Base-by-base conservation (phyloP, 2,797 vertebrate genomes). In the Periophthalmus magnuspinnatus region DNA sequence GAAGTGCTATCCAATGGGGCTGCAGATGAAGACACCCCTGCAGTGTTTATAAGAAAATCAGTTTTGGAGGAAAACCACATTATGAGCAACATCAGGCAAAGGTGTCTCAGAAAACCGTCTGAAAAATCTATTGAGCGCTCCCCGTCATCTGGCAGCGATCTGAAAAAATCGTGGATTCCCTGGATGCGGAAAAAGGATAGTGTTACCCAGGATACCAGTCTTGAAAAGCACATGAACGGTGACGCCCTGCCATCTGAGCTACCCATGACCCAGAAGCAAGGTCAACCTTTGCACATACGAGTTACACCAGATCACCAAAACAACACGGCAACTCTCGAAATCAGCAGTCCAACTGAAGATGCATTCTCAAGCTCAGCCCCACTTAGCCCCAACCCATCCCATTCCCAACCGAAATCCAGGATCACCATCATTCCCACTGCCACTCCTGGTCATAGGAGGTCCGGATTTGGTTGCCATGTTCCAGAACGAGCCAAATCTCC, bases 21-120 rank as follows among this genome's bases (percentile, higher is more conserved):
- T 6, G 85, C 84, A 38, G 98, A 99, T 75, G 96, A 98, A 72
- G 96, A 99, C 55, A 97, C 95, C 0, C 95, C 97, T 1, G 96
- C 97, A 55, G 94, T 96, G 17, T 99, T 99, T 71, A 99, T 99
- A 76, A 95, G 96, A 69, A 99, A 98, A 70, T 99, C 97, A 50
- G 96, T 99, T 74, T 96, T 98, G 88, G 98, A 99, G 71, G 98
- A 99, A 81, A 98, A 99, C 81, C 96, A 98, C 62, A 95, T 99
- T 17, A 99, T 98, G 97, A 99, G 93, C 80, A 97, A 97, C 74
- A 85, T 99, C 69, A 93, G 96, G 16, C 97, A 97, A 76, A 97
- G 95, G 65, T 96, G 95, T 52, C 79, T 98, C 70, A 98, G 95
- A 83, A 98, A 96, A 73, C 86, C 92, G 17, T 61, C 72, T 11